A percentile compares a stretch with the other conserved stretches of the same genome.
These are phyloP conservation scores for Matsumurasca onukii DNA, from an alignment of 1,140 invertebrate species.

Conservation along the genomic window DNA sequence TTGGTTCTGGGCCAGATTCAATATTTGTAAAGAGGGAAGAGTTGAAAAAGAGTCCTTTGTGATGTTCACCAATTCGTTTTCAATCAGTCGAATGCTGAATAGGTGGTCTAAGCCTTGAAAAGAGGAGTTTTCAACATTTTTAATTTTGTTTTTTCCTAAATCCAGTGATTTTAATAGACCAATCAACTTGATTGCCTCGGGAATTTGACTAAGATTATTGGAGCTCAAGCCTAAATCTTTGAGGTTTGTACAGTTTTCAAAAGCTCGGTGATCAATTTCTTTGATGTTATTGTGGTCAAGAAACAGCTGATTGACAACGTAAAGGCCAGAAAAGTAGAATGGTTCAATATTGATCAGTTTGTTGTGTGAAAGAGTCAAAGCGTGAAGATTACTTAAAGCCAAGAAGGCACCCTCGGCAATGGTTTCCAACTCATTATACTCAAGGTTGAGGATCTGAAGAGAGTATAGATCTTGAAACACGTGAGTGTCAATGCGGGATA, in stretches of 20 bases:
- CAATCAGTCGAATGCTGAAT: constrained; percentile 63
- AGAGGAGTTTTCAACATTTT: constrained; percentile 58
- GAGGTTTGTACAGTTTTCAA: constrained; percentile 75
- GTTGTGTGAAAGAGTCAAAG: constrained; percentile 72
- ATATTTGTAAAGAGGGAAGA: constrained; percentile 62
- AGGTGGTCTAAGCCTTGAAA: constrained; percentile 61
- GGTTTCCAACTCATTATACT: constrained; percentile 70
- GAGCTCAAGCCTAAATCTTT: constrained; percentile 84
- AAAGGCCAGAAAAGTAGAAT: constrained; percentile 68
- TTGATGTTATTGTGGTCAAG: constrained; percentile 74
- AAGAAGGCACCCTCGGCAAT: constrained; percentile 73
- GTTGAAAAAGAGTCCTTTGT: constrained; percentile 65
- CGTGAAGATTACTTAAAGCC: constrained; percentile 73
- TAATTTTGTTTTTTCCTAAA: constrained; percentile 81
- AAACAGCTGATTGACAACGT: constrained; percentile 68
- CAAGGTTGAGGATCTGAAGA: constrained; percentile 73
- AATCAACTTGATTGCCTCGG: constrained; percentile 72
- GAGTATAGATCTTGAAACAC: constrained; percentile 74
- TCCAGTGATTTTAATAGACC: constrained; percentile 75
- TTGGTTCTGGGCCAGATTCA: constrained; percentile 69
- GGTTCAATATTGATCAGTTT: constrained; percentile 66
- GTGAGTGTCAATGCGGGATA: constrained; percentile 66
- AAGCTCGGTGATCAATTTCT: constrained; percentile 67
- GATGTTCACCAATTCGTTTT: constrained; percentile 66
- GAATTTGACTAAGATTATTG: constrained; percentile 78